Percentiles rank a stretch among this genome's conserved stretches.
phyloP scores from a whole-genome alignment of 2,888 invertebrate species.

The Ophioninae sp. region DNA sequence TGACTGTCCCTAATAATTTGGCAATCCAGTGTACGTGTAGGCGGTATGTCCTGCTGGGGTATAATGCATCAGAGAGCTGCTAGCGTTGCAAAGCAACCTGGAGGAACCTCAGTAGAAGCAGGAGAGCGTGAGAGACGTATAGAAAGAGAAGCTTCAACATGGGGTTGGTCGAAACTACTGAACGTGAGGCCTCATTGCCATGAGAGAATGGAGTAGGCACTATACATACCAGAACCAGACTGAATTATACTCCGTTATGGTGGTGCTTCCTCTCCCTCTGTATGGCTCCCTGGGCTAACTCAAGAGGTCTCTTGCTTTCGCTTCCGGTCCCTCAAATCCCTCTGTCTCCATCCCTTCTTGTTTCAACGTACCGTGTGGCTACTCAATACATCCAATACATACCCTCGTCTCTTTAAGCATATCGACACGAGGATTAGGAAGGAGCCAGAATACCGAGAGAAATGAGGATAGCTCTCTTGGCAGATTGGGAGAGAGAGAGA shows the following conservation, averaged over 20 bases:
- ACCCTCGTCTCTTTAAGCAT: slow-evolving; percentile 67
- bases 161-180: slow-evolving; percentile 60
- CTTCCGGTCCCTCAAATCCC: slow-evolving; percentile 5
- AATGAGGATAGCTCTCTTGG: slow-evolving; percentile 37
- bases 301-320: slow-evolving; percentile 44
- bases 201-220: slow-evolving; percentile 72
- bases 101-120: slow-evolving; percentile 38
- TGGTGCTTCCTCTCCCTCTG: slow-evolving; percentile 68
- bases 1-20: no score
- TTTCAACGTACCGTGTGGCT: slow-evolving; percentile 62
- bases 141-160: slow-evolving; percentile 48
- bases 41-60: slow-evolving; percentile 68
- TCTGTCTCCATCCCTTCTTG: slow-evolving; percentile 27
- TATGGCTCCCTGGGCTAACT: slow-evolving; percentile 67
- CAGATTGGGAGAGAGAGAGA: slow-evolving; percentile 56
- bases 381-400: slow-evolving; percentile 75
- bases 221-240: slow-evolving; percentile 75
- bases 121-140: slow-evolving; percentile 23
- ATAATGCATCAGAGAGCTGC: slow-evolving; percentile 76
- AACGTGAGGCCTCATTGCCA: slow-evolving; percentile 71
- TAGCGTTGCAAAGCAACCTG: slow-evolving; percentile 58
- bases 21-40: slow-evolving; percentile 5
- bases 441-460: slow-evolving; percentile 46
- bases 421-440: slow-evolving; percentile 65
- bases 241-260: slow-evolving; percentile 78